Conservation (phyloP, 2,113 vertebrate species). For the Oxyura jamaicensis region DNA sequence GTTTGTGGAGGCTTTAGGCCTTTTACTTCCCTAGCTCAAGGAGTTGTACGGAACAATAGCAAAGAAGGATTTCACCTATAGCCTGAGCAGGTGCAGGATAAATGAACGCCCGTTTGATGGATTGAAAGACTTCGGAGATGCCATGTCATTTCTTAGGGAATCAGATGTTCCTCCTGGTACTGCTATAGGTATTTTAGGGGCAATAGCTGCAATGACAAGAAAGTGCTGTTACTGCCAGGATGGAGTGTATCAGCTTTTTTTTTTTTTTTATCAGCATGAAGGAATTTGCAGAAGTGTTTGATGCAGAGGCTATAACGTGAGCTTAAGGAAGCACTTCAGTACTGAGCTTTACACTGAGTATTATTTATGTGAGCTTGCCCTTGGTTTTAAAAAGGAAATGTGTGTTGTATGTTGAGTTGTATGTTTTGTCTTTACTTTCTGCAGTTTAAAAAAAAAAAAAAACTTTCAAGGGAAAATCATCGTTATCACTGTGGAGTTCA, state of each 20-base stretch:
- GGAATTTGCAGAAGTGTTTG: background rate
- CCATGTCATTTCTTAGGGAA: background rate
- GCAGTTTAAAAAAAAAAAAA: background rate
- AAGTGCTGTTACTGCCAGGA: background rate
- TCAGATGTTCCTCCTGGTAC: background rate
- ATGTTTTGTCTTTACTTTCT: background rate
- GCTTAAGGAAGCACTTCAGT: background rate
- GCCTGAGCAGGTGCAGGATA: slow-evolving; percentile 11
- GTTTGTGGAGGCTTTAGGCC: background rate
- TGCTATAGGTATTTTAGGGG: background rate
- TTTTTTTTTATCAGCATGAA: background rate
- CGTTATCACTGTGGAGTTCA: background rate
- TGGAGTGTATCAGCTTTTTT: background rate
- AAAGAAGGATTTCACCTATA: background rate
- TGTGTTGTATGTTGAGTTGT: background rate
- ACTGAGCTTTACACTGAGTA: background rate
- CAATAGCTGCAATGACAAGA: background rate
- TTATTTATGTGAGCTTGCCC: background rate
- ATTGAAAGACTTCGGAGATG: background rate
- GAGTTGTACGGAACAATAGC: background rate
- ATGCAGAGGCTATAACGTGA: background rate
- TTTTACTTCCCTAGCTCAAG: background rate
- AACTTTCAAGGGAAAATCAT: background rate
- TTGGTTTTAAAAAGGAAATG: background rate
- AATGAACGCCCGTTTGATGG: background rate